Conservation (phyloP, 2,113 vertebrate genomes). For the Canis aureus region DNA sequence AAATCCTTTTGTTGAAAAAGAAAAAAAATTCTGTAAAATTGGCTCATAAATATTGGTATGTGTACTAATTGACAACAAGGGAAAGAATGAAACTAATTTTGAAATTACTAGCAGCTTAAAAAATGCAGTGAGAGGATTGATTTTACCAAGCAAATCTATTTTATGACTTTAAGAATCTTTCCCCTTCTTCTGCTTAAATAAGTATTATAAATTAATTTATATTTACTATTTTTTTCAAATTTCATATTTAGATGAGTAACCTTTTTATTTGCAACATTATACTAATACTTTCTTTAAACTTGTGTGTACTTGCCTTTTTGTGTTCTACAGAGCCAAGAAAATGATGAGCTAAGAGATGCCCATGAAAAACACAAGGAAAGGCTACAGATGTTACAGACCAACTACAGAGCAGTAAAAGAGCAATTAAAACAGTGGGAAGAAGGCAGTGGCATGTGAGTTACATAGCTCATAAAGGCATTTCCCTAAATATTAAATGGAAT, state of each 20-base stretch:
- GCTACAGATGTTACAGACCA: constrained; percentile 93
- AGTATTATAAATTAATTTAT: constrained; percentile 53
- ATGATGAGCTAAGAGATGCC: constrained; percentile 91
- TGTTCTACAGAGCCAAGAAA: constrained; percentile 90
- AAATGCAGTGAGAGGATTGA: neutral
- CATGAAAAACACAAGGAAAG: constrained; percentile 90
- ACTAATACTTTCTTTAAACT: constrained; percentile 55
- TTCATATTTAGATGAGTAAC: constrained; percentile 28
- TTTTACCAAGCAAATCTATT: constrained; percentile 40
- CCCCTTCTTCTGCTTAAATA: constrained; percentile 41
- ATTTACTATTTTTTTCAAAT: neutral
- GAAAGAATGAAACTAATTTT: constrained; percentile 49
- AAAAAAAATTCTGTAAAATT: neutral
- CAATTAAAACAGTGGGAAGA: constrained; percentile 93
- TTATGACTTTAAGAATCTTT: neutral
- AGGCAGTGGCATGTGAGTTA: constrained; percentile 90
- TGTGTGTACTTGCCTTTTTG: constrained; percentile 81
- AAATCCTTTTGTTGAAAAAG: constrained; percentile 41
- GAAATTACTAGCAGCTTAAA: constrained; percentile 11
- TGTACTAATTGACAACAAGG: neutral
- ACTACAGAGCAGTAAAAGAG: constrained; percentile 92
- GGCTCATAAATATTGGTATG: constrained; percentile 36
- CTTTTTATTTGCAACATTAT: constrained; percentile 50
- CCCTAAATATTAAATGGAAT: constrained; percentile 81
- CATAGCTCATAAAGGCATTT: constrained; percentile 84